Evolutionary conservation across 1,140 invertebrate genomes (phyloP), one percentile per base, ranked within the genome.

Genomic region (Caenorhabditis inopinata): DNA sequence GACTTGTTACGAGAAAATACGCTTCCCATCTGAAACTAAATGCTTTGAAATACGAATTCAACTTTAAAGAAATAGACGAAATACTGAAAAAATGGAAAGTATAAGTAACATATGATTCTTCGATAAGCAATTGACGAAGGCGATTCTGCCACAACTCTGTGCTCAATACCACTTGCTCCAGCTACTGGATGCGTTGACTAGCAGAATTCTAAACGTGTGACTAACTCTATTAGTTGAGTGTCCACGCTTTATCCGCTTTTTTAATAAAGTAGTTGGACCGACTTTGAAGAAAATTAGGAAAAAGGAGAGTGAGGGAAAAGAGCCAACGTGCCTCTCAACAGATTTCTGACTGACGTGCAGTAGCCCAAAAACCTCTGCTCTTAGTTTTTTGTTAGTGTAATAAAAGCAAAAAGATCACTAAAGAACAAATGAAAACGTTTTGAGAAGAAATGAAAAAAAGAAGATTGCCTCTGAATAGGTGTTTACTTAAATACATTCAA

Each of bases 361-460:
- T 68, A 21, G 32, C n/a, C 11, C 11, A 42, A 58, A 58, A 68
- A 68, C 35, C 32, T 21, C 32, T 38, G 5, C 29, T n/a, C 29
- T 68, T 29, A 32, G 58, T 68, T 68, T 62, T 62, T 42, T 62
- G 53, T 51, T 4, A 58, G 51, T 68, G 58, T 68, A 68, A 68
- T 18, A 68, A 38, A 68, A 68, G 32, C 38, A 38, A 68, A 18
- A 25, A 58, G 18, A 16, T 38, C 38, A 5, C n/a, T n/a, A n/a
- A 7, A 42, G 38, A 14, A 42, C 6, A 42, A 42, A 42, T 42
- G 14, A 12, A 68, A 68, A 58, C 7, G 18, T 68, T 68, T 68
- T 68, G 32, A 68, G 32, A 68, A 68, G 58, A 68, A 68, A 68
- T 42, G 58, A 68, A 68, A 68, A 68, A 29, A 68, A 68, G 25